Percentiles rank a stretch among this genome's conserved stretches.
These are phyloP conservation scores for Pica pica DNA, from an alignment of 2,113 vertebrate genomes.

Conservation along the genomic window DNA sequence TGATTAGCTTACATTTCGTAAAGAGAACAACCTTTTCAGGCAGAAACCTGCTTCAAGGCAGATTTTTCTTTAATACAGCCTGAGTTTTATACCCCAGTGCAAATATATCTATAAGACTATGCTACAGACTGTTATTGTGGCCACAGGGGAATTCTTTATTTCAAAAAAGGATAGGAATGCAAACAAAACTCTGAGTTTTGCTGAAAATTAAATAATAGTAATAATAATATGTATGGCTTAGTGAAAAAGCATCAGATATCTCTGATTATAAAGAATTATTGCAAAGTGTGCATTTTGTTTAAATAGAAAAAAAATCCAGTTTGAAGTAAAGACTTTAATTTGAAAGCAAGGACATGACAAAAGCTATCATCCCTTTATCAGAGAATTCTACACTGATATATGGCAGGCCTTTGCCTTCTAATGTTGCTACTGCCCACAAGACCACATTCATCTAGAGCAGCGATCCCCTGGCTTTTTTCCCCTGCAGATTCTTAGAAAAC, in stretches of 20 bases:
- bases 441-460: not conserved
- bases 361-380: not conserved
- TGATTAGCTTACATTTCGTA: not conserved
- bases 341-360: not conserved
- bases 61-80: not conserved
- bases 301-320: not conserved
- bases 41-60: not conserved
- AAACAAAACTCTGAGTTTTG: not conserved
- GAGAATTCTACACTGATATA: not conserved
- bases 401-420: not conserved
- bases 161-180: not conserved
- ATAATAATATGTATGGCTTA: not conserved
- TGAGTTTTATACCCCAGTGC: not conserved
- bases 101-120: not conserved
- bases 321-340: not conserved
- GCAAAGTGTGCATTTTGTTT: not conserved
- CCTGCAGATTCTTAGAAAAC: not conserved
- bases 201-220: not conserved
- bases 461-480: not conserved
- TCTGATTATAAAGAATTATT: not conserved
- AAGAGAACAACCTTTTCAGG: not conserved
- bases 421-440: not conserved
- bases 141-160: not conserved
- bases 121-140: not conserved
- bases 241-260: not conserved